These are phyloP conservation scores for Bovichtus diacanthus DNA, from an alignment of 2,797 vertebrate genomes.

Conservation along the genomic window DNA sequence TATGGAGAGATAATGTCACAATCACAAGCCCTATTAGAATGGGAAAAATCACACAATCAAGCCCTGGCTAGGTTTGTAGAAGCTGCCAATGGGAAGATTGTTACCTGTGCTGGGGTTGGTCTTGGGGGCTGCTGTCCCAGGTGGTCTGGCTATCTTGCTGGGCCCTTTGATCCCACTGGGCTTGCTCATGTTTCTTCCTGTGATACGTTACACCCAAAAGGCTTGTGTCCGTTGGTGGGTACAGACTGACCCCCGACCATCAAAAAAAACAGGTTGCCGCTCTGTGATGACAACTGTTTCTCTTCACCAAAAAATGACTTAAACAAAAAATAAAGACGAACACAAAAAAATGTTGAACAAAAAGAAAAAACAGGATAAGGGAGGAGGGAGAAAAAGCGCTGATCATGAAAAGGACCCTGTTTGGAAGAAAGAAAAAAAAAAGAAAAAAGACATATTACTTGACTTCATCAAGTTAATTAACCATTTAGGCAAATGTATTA, in stretches of 20 bases:
- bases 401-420: constrained; percentile 64
- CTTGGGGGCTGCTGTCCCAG: constrained; percentile 83
- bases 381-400: constrained; percentile 47
- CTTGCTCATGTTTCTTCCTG: constrained; percentile 91
- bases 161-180: constrained; percentile 95
- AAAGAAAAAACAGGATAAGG: constrained; percentile 64
- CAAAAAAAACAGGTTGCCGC: constrained; percentile 72
- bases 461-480: background rate
- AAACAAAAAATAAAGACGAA: constrained; percentile 14
- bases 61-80: background rate
- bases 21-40: background rate
- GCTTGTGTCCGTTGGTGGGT: constrained; percentile 70
- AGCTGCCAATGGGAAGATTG: background rate
- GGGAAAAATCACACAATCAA: background rate
- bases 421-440: constrained; percentile 15
- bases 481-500: background rate
- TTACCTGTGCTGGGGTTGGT: constrained; percentile 80
- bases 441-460: constrained; percentile 26
- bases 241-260: constrained; percentile 88
- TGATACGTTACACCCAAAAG: constrained; percentile 63
- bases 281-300: constrained; percentile 38
- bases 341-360: constrained; percentile 6
- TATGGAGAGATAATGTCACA: background rate
- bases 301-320: constrained; percentile 32
- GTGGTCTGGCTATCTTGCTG: constrained; percentile 90